Evolutionary conservation across 2,888 invertebrate genomes (phyloP).

Genomic region (Philhelius pedissequus): DNA sequence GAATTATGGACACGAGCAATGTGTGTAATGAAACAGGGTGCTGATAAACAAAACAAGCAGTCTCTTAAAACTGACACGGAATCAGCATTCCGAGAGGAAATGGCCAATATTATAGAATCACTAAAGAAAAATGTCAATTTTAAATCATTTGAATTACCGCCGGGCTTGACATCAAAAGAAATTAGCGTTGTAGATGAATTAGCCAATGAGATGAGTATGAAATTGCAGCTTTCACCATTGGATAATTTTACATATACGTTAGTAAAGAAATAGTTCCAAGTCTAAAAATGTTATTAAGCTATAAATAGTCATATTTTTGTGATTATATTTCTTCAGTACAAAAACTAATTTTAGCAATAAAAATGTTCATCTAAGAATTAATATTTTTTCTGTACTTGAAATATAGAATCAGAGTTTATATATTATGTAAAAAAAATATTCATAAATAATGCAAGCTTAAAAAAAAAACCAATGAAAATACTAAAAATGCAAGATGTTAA

Average conservation of each 20-base stretch:
- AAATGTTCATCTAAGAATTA: too few species aligned
- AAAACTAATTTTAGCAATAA: too few species aligned
- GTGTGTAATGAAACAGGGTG: slow-evolving; percentile 71
- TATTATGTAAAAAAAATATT: too few species aligned
- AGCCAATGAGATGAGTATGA: slow-evolving; percentile 69
- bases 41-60: not conserved
- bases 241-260: slow-evolving; percentile 70
- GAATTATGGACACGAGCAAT: slow-evolving; percentile 78
- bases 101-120: slow-evolving; percentile 79
- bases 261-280: slow-evolving; percentile 66
- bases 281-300: too few species aligned
- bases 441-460: too few species aligned
- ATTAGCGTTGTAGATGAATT: slow-evolving; percentile 69
- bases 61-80: slow-evolving; percentile 23
- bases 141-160: slow-evolving; percentile 80
- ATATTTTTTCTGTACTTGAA: too few species aligned
- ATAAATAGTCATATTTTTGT: too few species aligned
- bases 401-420: too few species aligned
- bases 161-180: slow-evolving; percentile 65
- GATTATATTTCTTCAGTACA: too few species aligned
- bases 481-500: too few species aligned
- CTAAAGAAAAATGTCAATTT: slow-evolving; percentile 79
- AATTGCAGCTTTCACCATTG: slow-evolving; percentile 69
- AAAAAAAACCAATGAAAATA: too few species aligned
- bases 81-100: slow-evolving; percentile 75